Conservation (phyloP, 2,888 invertebrate genomes). For the Notodonta ziczac region DNA sequence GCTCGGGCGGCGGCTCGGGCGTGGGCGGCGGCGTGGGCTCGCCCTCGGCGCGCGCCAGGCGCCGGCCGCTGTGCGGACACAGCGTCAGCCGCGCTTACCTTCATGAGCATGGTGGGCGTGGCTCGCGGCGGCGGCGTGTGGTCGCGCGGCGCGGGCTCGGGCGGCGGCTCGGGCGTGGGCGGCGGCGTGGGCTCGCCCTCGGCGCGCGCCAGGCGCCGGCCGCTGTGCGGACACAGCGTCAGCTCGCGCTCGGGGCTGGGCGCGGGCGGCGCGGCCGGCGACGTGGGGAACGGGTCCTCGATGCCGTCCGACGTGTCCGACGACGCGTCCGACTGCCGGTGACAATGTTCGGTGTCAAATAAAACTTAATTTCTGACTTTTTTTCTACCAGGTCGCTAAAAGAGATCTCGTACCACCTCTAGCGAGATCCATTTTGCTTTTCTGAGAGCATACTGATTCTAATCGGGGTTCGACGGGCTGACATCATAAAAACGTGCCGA, state of each 20-base stretch:
- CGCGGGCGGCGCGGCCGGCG: constrained; percentile 77
- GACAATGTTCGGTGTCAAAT: no score
- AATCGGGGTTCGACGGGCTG: no score
- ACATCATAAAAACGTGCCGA: no score
- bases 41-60: constrained; percentile 52
- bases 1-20: constrained; percentile 69
- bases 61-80: constrained; percentile 61
- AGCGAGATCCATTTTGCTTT: no score
- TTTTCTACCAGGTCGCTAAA: no score
- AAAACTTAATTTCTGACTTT: no score
- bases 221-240: constrained; percentile 85
- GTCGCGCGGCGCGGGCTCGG: constrained; percentile 50
- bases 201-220: constrained; percentile 81
- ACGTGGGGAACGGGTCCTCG: constrained; percentile 85
- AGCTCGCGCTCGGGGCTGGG: constrained; percentile 88
- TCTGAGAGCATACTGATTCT: no score
- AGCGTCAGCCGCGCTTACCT: no score
- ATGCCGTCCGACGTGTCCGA: constrained; percentile 86
- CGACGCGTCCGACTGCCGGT: constrained; percentile 58
- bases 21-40: constrained; percentile 41
- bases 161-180: constrained; percentile 78
- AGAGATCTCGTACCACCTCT: no score
- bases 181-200: constrained; percentile 86
- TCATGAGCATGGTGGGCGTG: constrained; percentile 69
- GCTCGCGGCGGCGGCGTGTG: constrained; percentile 40